Evolutionary conservation across 2,113 vertebrate genomes (phyloP).

Genomic region (Corythornis madagascariensis): DNA sequence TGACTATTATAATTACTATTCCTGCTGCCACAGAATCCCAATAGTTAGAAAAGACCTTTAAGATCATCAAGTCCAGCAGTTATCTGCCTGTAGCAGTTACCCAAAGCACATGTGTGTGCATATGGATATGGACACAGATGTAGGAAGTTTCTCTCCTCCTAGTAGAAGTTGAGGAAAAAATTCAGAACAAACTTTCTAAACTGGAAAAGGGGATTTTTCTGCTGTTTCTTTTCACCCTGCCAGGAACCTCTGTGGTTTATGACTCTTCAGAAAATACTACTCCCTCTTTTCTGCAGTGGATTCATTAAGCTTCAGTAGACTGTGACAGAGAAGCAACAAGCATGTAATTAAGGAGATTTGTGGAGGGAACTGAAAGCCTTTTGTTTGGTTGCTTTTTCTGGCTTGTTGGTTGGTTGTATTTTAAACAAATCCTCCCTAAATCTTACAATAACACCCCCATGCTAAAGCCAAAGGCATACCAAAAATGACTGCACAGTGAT

Average conservation of each 20-base stretch:
- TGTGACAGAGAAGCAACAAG: conserved; percentile 34
- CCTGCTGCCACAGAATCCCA: background rate
- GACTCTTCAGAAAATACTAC: background rate
- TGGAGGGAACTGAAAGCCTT: background rate
- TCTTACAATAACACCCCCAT: background rate
- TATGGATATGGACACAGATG: background rate
- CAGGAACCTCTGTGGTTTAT: background rate
- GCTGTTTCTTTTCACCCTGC: background rate
- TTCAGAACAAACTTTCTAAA: background rate
- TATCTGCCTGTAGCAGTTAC: too few relatives aligned
- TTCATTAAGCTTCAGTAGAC: conserved; percentile 46
- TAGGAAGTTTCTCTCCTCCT: background rate
- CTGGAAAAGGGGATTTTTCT: background rate
- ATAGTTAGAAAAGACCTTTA: too few relatives aligned
- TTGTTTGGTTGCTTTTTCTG: background rate
- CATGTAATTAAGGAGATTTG: background rate
- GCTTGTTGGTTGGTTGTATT: background rate
- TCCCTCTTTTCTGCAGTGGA: background rate
- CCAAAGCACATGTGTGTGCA: fast-evolving
- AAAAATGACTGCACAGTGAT: background rate
- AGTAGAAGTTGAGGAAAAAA: background rate
- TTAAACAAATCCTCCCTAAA: background rate
- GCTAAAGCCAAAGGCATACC: background rate
- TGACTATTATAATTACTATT: background rate
- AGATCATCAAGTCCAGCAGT: too few relatives aligned